Evolutionary conservation across 2,888 invertebrate genomes (phyloP), one percentile per base, ranked within the genome.

Genomic region (Papilio elwesi): DNA sequence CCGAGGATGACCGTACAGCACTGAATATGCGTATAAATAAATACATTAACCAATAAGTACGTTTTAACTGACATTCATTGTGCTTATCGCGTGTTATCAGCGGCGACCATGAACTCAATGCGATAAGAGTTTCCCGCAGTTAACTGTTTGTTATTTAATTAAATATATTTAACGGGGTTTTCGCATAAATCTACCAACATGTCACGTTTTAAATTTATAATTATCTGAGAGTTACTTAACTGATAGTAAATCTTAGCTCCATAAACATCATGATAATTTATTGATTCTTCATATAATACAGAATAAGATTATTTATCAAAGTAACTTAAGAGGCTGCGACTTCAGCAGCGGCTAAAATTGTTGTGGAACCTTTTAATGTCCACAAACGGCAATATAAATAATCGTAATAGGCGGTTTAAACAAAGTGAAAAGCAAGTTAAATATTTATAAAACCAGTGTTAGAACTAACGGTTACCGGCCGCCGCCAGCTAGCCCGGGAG

Each of bases 61-160:
- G 52, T 43, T 43, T 59, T n/a, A 43, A n/a, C n/a, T n/a, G 15
- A 9, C 38, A 59, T 59, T 43, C 10, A 38, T 9, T 59, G 43
- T n/a, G n/a, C 43, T 57, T 59, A 59, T 59, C 59, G 13, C 13
- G 6, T 36, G 26, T 26, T 26, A 69, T 69, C 69, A 63, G 15
- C 52, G 15, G 47, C 48, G 65, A 36, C 70, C 70, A 15, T 71
- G 57, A 71, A 71, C 70, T 47, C 55, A 0, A 16, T 26, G 5
- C 15, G 70, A 71, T 65, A 71, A 71, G 57, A 7, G 36, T 43
- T n/a, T n/a, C n/a, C n/a, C n/a, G n/a, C 59, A 10, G 59, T 59
- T 43, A 59, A 59, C 38, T 43, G 43, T 43, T 43, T 43, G 43
- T 7, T 43, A 59, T 15, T 43, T 59, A 6, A 59, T 52, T 52